These are phyloP conservation scores for Chaetoderma sp. DNA, from an alignment of 2,888 invertebrate genomes.

Conservation along the genomic window DNA sequence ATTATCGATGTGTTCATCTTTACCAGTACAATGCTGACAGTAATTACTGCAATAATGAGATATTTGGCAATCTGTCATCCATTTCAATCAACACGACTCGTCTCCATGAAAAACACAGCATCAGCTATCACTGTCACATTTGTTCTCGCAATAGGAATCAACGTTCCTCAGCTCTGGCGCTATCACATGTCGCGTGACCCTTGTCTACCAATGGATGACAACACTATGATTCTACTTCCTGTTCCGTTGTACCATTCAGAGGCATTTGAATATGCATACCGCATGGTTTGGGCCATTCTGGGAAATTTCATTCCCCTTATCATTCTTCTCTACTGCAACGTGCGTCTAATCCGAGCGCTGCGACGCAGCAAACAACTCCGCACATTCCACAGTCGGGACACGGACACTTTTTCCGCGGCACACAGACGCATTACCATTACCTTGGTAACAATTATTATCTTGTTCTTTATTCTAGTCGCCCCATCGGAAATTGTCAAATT, in stretches of 20 bases:
- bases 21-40: slow-evolving; percentile 81
- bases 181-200: slow-evolving; percentile 18
- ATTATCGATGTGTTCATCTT: slow-evolving; percentile 70
- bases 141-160: slow-evolving; percentile 76
- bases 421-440: slow-evolving; percentile 57
- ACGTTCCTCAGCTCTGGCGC: slow-evolving; percentile 73
- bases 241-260: slow-evolving; percentile 3
- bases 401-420: slow-evolving; percentile 46
- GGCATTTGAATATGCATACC: slow-evolving; percentile 44
- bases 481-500: slow-evolving; percentile 57
- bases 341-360: slow-evolving; percentile 51
- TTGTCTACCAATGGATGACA: not conserved
- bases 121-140: slow-evolving; percentile 76
- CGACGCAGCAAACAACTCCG: slow-evolving; percentile 49
- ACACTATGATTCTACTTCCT: not conserved
- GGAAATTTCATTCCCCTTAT: slow-evolving; percentile 52
- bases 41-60: slow-evolving; percentile 80
- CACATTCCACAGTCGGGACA: slow-evolving; percentile 47
- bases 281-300: slow-evolving; percentile 47
- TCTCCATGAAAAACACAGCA: slow-evolving; percentile 73
- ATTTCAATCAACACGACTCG: slow-evolving; percentile 76
- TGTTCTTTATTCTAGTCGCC: slow-evolving; percentile 57
- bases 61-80: slow-evolving; percentile 82
- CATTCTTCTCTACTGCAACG: slow-evolving; percentile 54
- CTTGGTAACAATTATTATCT: slow-evolving; percentile 55